Conservation (phyloP, 2,113 vertebrate genomes). For the Thymallus thymallus region DNA sequence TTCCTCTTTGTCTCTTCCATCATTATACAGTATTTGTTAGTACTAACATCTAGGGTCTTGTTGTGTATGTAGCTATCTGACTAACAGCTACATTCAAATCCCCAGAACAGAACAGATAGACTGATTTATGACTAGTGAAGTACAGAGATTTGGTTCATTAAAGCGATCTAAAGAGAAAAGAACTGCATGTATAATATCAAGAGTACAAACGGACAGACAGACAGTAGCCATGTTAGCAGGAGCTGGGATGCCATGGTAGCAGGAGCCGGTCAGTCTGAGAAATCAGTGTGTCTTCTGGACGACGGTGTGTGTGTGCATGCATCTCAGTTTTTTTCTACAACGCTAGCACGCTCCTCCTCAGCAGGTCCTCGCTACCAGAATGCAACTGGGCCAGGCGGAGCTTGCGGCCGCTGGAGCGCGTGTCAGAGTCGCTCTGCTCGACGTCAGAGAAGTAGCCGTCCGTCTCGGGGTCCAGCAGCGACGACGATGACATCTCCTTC, state of each 20-base stretch:
- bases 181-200: constrained; percentile 25
- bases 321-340: constrained; percentile 72
- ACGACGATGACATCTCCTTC: constrained; percentile 62
- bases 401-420: constrained; percentile 71
- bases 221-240: constrained; percentile 69
- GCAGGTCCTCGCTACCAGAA: constrained; percentile 84
- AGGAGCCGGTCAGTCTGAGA: constrained; percentile 6
- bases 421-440: constrained; percentile 88
- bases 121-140: constrained; percentile 38
- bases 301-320: background rate
- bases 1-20: constrained; percentile 34
- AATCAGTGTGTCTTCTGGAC: constrained; percentile 19
- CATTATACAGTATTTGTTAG: constrained; percentile 31
- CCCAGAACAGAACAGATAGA: constrained; percentile 42
- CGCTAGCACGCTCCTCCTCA: constrained; percentile 90
- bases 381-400: constrained; percentile 81
- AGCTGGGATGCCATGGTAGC: no score
- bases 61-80: constrained; percentile 42
- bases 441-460: constrained; percentile 92
- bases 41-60: constrained; percentile 30
- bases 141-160: constrained; percentile 59
- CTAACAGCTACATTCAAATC: constrained; percentile 65
- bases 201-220: constrained; percentile 25
- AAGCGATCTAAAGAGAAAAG: constrained; percentile 38
- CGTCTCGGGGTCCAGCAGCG: constrained; percentile 81